Evolutionary conservation across 2,888 invertebrate species (phyloP).

Genomic region (Anodontia alba): DNA sequence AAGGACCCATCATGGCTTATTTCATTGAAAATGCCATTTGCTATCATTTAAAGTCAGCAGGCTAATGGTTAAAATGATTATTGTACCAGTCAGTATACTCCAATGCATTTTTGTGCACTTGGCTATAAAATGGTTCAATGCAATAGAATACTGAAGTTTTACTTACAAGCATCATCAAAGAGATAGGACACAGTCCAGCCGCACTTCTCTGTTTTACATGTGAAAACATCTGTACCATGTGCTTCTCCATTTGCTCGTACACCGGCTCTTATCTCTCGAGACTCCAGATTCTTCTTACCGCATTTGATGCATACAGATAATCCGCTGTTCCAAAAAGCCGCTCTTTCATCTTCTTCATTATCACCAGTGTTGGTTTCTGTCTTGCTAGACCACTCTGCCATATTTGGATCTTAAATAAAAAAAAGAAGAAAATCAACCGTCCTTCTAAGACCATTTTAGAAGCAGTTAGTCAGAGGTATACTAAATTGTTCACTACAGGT

Average conservation of each 20-base stretch:
- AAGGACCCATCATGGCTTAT: no score
- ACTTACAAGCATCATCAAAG: conserved; percentile 63
- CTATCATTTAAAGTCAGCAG: no score
- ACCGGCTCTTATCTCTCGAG: conserved; percentile 61
- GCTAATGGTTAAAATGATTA: no score
- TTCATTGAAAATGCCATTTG: no score
- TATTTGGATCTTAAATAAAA: conserved; percentile 56
- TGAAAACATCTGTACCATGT: conserved; percentile 61
- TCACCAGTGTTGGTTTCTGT: conserved; percentile 48
- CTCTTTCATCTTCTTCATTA: conserved; percentile 46
- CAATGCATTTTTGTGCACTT: no score
- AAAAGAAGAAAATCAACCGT: no score
- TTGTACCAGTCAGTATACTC: no score
- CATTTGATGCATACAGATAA: conserved; percentile 58
- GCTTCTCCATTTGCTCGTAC: conserved; percentile 56
- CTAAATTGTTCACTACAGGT: neutral
- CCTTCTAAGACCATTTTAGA: neutral
- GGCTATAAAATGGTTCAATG: neutral
- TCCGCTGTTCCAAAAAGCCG: conserved; percentile 64
- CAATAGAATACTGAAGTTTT: no score
- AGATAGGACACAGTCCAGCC: conserved; percentile 57
- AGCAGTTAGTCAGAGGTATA: no score
- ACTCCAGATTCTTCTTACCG: conserved; percentile 50
- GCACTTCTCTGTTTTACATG: conserved; percentile 51
- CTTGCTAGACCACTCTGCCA: conserved; percentile 44